A percentile compares a stretch with the other conserved stretches of the same genome.
These are phyloP conservation scores for Euplexia lucipara DNA, from an alignment of 2,888 invertebrate genomes.

Conservation along the genomic window DNA sequence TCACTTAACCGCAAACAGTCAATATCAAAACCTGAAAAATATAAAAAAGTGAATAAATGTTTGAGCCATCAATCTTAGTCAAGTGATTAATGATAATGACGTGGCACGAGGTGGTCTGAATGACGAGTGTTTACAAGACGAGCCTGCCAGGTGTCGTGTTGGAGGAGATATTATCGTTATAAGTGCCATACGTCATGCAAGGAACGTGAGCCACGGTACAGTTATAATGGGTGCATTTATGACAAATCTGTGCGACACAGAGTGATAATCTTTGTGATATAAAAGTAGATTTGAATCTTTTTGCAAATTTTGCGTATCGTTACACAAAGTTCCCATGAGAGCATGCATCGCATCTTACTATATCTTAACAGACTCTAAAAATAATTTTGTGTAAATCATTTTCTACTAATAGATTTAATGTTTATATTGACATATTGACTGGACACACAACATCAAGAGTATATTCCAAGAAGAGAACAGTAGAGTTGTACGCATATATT, in stretches of 20 bases:
- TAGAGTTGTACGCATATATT: too few relatives aligned
- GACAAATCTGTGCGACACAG: background rate
- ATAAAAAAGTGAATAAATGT: constrained; percentile 66
- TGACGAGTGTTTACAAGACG: constrained; percentile 60
- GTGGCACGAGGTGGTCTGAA: constrained; percentile 55
- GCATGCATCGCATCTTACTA: too few relatives aligned
- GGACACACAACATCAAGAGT: too few relatives aligned
- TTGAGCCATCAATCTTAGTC: constrained; percentile 71
- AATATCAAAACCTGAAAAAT: constrained; percentile 56
- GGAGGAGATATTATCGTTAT: constrained; percentile 29
- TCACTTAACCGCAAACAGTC: constrained; percentile 15
- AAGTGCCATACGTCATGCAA: constrained; percentile 25
- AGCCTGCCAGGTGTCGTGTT: constrained; percentile 49
- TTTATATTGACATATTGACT: too few relatives aligned
- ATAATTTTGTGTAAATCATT: too few relatives aligned
- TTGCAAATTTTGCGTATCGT: too few relatives aligned
- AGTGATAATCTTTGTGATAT: background rate
- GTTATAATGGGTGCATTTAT: constrained; percentile 2
- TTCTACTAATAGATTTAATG: too few relatives aligned
- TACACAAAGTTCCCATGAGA: too few relatives aligned
- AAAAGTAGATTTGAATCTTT: background rate
- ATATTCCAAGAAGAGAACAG: too few relatives aligned
- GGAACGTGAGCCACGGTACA: background rate
- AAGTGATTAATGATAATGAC: constrained; percentile 70
- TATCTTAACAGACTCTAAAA: too few relatives aligned